A percentile compares a stretch with the other conserved stretches of the same genome.
Conservation (phyloP, 1,140 invertebrate species). For the Magallana ariakensis region DNA sequence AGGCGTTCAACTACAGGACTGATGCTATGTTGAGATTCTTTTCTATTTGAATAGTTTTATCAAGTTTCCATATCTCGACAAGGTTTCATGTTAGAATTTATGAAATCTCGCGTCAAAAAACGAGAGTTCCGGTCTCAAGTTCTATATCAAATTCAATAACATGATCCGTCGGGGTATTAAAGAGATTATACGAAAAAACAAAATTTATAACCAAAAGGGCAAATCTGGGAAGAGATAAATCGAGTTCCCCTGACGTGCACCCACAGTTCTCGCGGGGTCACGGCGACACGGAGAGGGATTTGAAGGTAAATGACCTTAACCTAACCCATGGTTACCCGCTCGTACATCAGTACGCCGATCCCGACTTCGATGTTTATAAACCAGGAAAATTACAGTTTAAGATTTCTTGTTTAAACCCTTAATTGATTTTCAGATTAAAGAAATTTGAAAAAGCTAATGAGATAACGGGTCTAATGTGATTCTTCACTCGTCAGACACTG, state of each 20-base stretch:
- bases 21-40: conserved; percentile 5
- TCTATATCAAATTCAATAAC: conserved; percentile 18
- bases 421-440: conserved; percentile 18
- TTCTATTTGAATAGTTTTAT: conserved; percentile 29
- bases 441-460: conserved; percentile 17
- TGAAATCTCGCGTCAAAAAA: conserved; percentile 30
- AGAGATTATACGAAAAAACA: conserved; percentile 4
- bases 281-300: not conserved
- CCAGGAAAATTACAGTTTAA: not conserved
- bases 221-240: not conserved
- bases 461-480: not conserved
- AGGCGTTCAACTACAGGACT: not conserved
- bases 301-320: conserved; percentile 21
- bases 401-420: conserved; percentile 11
- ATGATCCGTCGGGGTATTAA: not conserved
- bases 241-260: not conserved
- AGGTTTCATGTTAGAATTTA: conserved; percentile 19
- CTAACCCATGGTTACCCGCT: conserved; percentile 7
- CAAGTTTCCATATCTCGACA: not conserved
- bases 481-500: not conserved
- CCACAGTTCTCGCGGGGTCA: conserved; percentile 6
- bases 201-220: conserved; percentile 13
- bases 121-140: not conserved
- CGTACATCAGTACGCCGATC: conserved; percentile 22
- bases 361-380: not conserved